phyloP scores from a whole-genome alignment of 1,140 invertebrate genomes.

The Drosophila bocqueti region DNA sequence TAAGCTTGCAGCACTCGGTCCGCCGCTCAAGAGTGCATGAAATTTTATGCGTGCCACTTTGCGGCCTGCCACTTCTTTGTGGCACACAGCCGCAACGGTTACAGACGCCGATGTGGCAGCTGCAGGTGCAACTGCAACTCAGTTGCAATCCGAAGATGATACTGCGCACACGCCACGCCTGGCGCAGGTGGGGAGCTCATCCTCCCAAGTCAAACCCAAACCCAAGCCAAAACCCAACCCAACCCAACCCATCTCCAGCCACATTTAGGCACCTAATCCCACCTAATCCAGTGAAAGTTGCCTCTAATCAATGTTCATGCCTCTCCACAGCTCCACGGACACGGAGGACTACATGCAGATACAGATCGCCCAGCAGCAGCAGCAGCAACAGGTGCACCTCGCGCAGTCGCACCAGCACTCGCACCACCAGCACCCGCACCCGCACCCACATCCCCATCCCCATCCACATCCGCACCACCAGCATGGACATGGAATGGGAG shows the following conservation, averaged over 20 bases:
- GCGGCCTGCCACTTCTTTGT: slow-evolving; percentile 40
- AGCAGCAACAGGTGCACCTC: slow-evolving; percentile 62
- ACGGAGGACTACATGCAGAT: slow-evolving; percentile 85
- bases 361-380: slow-evolving; percentile 76
- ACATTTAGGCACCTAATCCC: neutral
- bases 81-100: slow-evolving; percentile 3
- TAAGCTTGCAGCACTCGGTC: neutral
- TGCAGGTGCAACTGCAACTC: slow-evolving; percentile 34
- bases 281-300: slow-evolving; percentile 28
- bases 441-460: slow-evolving; percentile 17
- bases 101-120: slow-evolving; percentile 10
- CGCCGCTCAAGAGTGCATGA: slow-evolving; percentile 77
- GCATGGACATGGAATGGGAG: slow-evolving; percentile 41
- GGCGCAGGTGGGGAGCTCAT: slow-evolving; percentile 68
- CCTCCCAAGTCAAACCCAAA: neutral
- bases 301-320: neutral
- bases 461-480: slow-evolving; percentile 50
- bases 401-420: slow-evolving; percentile 82
- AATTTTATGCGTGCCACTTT: slow-evolving; percentile 82
- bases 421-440: slow-evolving; percentile 51
- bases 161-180: slow-evolving; percentile 80
- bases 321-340: slow-evolving; percentile 75
- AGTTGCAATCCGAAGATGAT: slow-evolving; percentile 79
- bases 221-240: neutral
- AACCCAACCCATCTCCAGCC: neutral